phyloP scores from a whole-genome alignment of 1,140 invertebrate genomes.

The Neodiprion lecontei region DNA sequence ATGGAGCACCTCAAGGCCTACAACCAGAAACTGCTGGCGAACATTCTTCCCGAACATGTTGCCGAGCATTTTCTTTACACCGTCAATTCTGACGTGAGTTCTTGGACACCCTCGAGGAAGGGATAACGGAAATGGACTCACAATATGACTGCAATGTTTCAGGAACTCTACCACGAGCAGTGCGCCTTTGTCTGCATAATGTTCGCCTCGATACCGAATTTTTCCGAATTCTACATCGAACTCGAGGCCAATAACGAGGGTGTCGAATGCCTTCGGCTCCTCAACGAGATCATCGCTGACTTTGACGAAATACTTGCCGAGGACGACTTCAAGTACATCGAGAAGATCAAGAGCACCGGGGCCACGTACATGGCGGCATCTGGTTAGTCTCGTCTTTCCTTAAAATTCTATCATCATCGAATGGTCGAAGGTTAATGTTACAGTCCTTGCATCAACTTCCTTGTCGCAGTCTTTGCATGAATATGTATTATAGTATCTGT shows the following conservation, averaged over 20 bases:
- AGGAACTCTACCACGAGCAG: slow-evolving; percentile 96
- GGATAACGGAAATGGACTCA: slow-evolving; percentile 15
- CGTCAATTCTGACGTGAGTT: slow-evolving; percentile 81
- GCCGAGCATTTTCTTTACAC: slow-evolving; percentile 90
- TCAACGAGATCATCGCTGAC: slow-evolving; percentile 97
- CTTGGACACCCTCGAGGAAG: not conserved
- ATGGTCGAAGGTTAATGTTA: no score
- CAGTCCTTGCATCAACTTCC: no score
- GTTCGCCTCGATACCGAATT: slow-evolving; percentile 96
- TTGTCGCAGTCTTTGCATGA: no score
- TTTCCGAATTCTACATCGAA: slow-evolving; percentile 96
- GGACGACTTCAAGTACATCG: slow-evolving; percentile 87
- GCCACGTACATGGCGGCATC: slow-evolving; percentile 97
- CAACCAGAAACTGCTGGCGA: slow-evolving; percentile 90
- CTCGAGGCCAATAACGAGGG: slow-evolving; percentile 94
- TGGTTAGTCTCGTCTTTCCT: slow-evolving; percentile 62
- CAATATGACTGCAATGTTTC: slow-evolving; percentile 17
- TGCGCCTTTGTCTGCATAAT: slow-evolving; percentile 94
- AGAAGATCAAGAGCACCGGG: slow-evolving; percentile 97
- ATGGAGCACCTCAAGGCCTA: slow-evolving; percentile 94
- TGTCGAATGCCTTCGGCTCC: slow-evolving; percentile 89
- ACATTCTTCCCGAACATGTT: slow-evolving; percentile 94
- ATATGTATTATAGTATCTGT: not conserved
- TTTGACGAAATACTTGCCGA: slow-evolving; percentile 92
- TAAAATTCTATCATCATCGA: not conserved